Base-by-base conservation (phyloP, 2,888 invertebrate species). In the Yponomeuta cagnagella region DNA sequence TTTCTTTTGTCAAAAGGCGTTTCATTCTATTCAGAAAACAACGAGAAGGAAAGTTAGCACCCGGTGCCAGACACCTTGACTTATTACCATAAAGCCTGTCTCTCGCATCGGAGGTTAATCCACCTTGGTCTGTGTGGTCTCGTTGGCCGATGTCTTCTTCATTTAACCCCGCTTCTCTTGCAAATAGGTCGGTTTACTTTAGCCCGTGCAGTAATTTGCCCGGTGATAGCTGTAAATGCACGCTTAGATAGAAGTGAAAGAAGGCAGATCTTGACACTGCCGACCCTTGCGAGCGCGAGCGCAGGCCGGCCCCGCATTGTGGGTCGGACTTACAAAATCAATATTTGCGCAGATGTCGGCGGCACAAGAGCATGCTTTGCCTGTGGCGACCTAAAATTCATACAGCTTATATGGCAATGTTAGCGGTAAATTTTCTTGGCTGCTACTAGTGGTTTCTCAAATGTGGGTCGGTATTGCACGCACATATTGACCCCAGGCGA, bases 261-360 rank as follows among this genome's bases (percentile, higher is more conserved):
- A 65, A 65, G 65, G 65, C 65, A 31, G 65, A 65, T 65, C 65
- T 65, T 65, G 65, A 65, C 65, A 65, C 33, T 10, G 65, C 30
- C 65, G 65, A 65, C 65, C 65, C 65, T 65, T 33, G 65, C 52
- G 52, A 12, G 37, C 77, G 73, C 75, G 76, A 74, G 72, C 80
- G 78, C 79, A 78, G 73, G 8, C 77, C 81, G 77, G 79, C 80
- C 79, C 82, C 75, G 78, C 78, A 88, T 89, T 87, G 86, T 86
- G 80, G 78, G 86, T 85, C 83, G 88, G 82, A 85, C 90, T 89
- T 90, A 92, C 90, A 89, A 90, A 91, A 90, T 91, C 91, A 92
- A 92, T 92, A 92, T 92, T 92, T 90, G 91, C 90, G 85, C 91
- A 92, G 91, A 90, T 91, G 91, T 89, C 88, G 89, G 88, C 88